These are phyloP conservation scores for Hydroisotoma schaefferi DNA, from an alignment of 2,888 invertebrate genomes.

Conservation along the genomic window DNA sequence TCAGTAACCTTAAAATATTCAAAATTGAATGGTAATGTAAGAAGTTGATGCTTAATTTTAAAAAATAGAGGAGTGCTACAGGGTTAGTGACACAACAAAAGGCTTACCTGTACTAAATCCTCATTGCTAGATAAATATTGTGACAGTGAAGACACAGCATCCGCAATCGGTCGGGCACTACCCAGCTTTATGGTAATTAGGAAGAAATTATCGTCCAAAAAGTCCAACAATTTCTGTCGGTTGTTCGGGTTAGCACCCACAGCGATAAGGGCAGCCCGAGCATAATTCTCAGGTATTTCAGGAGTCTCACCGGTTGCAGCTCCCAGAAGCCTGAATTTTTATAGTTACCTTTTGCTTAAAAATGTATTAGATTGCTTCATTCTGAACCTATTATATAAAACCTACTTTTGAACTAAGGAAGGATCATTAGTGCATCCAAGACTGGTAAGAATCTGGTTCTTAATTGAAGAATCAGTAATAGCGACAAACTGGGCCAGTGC, in stretches of 20 bases:
- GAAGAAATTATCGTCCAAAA: constrained; percentile 11
- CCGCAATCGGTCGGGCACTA: constrained; percentile 21
- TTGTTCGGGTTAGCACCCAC: constrained; percentile 24
- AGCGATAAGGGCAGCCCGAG: constrained; percentile 21
- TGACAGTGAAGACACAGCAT: constrained; percentile 19
- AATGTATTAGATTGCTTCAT: background rate
- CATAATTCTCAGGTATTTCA: constrained; percentile 19
- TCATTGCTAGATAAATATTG: constrained; percentile 15
- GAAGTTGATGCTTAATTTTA: too few species aligned
- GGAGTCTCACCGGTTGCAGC: constrained; percentile 18
- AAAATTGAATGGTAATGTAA: too few species aligned
- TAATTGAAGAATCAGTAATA: background rate
- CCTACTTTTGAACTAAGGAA: background rate
- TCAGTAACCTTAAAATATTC: too few species aligned
- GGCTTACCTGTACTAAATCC: constrained; percentile 21
- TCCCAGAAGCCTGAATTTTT: constrained; percentile 24
- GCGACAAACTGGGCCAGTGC: constrained; percentile 17
- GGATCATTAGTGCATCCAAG: constrained; percentile 7
- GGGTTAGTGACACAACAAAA: too few species aligned
- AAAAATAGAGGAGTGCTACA: too few species aligned
- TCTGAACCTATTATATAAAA: background rate
- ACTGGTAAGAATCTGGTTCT: constrained; percentile 5
- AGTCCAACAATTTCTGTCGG: constrained; percentile 9
- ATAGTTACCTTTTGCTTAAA: background rate
- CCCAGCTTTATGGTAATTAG: constrained; percentile 20